phyloP scores from a whole-genome alignment of 2,113 vertebrate species.

The Gyps fulvus region DNA sequence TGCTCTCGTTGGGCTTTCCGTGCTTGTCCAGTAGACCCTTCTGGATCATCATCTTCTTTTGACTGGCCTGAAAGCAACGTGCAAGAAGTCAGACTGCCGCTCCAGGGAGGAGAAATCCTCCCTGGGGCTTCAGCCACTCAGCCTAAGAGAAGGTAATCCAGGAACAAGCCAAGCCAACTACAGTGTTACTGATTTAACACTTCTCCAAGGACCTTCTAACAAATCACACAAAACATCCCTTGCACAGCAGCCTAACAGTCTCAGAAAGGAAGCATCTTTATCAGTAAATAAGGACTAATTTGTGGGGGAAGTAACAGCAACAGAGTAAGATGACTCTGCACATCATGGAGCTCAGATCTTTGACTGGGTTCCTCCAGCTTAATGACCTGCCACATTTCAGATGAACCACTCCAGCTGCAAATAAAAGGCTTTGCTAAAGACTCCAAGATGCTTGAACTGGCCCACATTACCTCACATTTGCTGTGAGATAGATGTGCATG shows the following conservation, averaged over 20 bases:
- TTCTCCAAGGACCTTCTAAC: neutral
- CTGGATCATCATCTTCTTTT: slow-evolving; percentile 95
- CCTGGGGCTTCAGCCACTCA: neutral
- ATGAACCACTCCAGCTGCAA: neutral
- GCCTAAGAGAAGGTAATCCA: neutral
- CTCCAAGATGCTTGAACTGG: neutral
- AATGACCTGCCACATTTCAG: neutral
- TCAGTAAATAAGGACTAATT: neutral
- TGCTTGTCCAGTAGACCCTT: slow-evolving; percentile 92
- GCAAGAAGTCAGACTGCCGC: neutral
- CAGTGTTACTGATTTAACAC: neutral
- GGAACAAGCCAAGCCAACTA: neutral
- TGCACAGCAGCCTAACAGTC: neutral
- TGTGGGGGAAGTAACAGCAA: neutral
- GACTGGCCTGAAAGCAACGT: slow-evolving; percentile 79
- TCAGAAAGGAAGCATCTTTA: neutral
- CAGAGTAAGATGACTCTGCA: neutral
- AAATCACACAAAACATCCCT: neutral
- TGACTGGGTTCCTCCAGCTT: neutral
- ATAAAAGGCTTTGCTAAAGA: neutral
- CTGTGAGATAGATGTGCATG: fast-evolving
- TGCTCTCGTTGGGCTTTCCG: slow-evolving; percentile 89
- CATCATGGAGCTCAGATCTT: neutral
- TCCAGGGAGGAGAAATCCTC: neutral
- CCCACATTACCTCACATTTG: neutral